Evolutionary conservation across 1,140 invertebrate species (phyloP), one percentile per base, ranked within the genome.

Genomic region (Hypsibius dujardini): DNA sequence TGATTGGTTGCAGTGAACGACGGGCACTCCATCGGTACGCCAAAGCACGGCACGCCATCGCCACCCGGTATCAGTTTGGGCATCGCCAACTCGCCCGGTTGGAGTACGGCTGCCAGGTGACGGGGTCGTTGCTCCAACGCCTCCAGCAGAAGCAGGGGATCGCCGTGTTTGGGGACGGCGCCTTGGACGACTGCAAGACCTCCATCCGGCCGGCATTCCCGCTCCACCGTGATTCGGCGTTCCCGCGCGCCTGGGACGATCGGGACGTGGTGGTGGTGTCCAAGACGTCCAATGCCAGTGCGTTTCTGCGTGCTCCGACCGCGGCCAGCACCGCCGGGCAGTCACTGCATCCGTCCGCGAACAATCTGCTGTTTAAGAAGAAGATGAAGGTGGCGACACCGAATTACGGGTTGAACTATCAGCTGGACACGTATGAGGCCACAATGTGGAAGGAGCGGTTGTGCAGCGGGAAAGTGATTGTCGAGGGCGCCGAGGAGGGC

Each of bases 21-120:
- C 62, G 62, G 12, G 12, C 62, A 67, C 62, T 67, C 12, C 42
- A 67, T 67, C 62, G 62, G 62, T 67, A 67, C 62, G 62, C 62
- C 62, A 67, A 12, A 7, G 7, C 62, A 7, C 62, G 62, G 12
- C 62, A 67, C 3, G 62, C 12, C 62, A 67, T 67, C 45, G 62
- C 12, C 3, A 15, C 62, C 3, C 62, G 62, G 3, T 67, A 67
- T 45, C 7, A 3, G 12, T 67, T 15, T 67, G 62, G 12, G 12
- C 62, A 67, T 45, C 62, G 62, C 3, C 62, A 67, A 42, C 42
- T 67, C 3, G 62, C 62, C 45, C 62, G 62, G 7, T 7, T 45
- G 12, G 62, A 67, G 45, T 67, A 67, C 42, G 42, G 12, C 62
- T 67, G 45, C 62, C 62, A 67, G 42, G 62, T 67, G 7, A 42